Conservation (phyloP, 2,113 vertebrate species). For the Malurus cyaneus region DNA sequence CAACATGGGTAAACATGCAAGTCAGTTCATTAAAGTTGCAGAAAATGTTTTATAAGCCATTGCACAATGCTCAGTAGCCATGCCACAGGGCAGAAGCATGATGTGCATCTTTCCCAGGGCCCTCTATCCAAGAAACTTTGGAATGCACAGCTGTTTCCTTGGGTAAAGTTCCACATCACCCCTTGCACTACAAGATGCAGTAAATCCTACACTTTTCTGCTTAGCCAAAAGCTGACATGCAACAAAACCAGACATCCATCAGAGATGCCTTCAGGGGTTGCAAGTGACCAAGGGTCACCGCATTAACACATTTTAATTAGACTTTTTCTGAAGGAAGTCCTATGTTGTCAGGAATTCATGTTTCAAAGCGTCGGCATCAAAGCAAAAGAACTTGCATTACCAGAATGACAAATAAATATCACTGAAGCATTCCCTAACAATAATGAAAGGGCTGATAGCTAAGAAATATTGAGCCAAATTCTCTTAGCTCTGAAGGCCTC, state of each 20-base stretch:
- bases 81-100: background rate
- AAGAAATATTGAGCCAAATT: slow-evolving; percentile 50
- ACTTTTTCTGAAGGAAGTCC: background rate
- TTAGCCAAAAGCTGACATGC: background rate
- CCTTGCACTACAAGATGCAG: background rate
- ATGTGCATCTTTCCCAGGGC: background rate
- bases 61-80: background rate
- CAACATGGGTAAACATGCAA: background rate
- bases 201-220: background rate
- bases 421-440: slow-evolving; percentile 42
- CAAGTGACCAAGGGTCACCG: background rate
- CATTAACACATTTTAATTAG: slow-evolving; percentile 34
- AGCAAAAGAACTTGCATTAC: slow-evolving; percentile 13
- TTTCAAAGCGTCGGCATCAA: slow-evolving; percentile 43
- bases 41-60: background rate
- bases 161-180: background rate
- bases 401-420: slow-evolving; percentile 49
- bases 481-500: slow-evolving; percentile 51
- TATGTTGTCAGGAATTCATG: background rate
- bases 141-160: background rate
- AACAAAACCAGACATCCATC: background rate
- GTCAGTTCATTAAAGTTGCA: background rate
- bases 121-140: background rate
- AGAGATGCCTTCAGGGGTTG: background rate
- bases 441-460: slow-evolving; percentile 62